Conservation (phyloP, 1,140 invertebrate genomes). For the Lordiphosa clarofinis region DNA sequence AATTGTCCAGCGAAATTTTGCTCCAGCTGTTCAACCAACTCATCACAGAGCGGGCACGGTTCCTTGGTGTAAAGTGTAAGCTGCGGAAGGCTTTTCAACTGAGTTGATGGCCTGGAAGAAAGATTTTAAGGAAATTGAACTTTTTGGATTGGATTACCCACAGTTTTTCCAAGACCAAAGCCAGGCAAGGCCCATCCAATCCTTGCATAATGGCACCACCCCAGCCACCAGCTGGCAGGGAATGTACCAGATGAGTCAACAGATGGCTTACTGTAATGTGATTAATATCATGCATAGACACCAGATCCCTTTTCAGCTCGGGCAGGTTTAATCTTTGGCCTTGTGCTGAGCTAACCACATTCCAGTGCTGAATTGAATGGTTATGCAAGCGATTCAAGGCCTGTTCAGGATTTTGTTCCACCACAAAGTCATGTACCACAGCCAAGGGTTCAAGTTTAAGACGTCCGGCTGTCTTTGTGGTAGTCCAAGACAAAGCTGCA, state of each 20-base stretch:
- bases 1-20: constrained; percentile 82
- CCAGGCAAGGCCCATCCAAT: constrained; percentile 20
- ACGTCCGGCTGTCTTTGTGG: constrained; percentile 85
- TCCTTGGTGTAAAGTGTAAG: constrained; percentile 91
- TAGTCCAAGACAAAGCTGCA: constrained; percentile 93
- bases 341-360: constrained; percentile 60
- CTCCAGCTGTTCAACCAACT: constrained; percentile 86
- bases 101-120: background rate
- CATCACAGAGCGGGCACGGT: constrained; percentile 90
- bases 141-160: constrained; percentile 18
- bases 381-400: constrained; percentile 81
- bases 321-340: constrained; percentile 83
- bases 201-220: constrained; percentile 85
- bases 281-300: constrained; percentile 96
- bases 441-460: constrained; percentile 93
- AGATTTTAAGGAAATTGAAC: background rate
- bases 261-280: constrained; percentile 98
- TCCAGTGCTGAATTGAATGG: constrained; percentile 22
- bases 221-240: constrained; percentile 91
- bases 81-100: constrained; percentile 61
- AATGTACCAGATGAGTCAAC: constrained; percentile 93
- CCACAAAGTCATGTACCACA: constrained; percentile 92
- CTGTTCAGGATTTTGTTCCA: constrained; percentile 88
- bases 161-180: constrained; percentile 52
- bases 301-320: constrained; percentile 95